A percentile compares a stretch with the other conserved stretches of the same genome.
phyloP scores from a whole-genome alignment of 2,888 invertebrate genomes.

The Athripsodes cinereus region DNA sequence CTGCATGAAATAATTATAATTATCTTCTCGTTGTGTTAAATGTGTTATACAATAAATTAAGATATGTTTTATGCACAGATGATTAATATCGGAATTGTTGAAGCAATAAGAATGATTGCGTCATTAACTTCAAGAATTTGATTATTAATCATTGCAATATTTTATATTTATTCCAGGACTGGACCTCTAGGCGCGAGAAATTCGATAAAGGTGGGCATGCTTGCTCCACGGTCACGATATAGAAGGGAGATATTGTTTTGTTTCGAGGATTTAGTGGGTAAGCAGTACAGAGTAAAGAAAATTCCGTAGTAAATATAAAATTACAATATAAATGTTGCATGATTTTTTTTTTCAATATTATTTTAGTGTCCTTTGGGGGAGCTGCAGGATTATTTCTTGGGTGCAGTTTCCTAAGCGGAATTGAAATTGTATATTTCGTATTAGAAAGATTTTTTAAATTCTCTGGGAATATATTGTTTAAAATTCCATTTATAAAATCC shows the following conservation, averaged over 20 bases:
- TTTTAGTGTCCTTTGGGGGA: slow-evolving; percentile 57
- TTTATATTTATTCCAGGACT: slow-evolving; percentile 17
- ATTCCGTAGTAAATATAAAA: too few species aligned
- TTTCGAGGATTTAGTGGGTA: slow-evolving; percentile 58
- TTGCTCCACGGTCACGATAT: slow-evolving; percentile 51
- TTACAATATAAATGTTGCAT: too few species aligned
- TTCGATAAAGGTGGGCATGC: slow-evolving; percentile 46
- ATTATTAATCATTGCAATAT: background rate
- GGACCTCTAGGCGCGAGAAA: slow-evolving; percentile 39
- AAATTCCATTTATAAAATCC: background rate
- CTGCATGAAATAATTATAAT: too few species aligned
- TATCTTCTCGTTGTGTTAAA: too few species aligned
- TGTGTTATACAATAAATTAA: too few species aligned
- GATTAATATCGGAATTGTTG: too few species aligned
- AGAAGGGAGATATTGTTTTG: slow-evolving; percentile 57
- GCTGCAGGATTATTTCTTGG: slow-evolving; percentile 58
- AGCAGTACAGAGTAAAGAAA: slow-evolving; percentile 21
- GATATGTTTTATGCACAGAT: too few species aligned
- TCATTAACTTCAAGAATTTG: too few species aligned
- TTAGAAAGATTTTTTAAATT: slow-evolving; percentile 30
- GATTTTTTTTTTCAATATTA: slow-evolving; percentile 4
- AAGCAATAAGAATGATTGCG: too few species aligned
- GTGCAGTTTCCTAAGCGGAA: slow-evolving; percentile 56
- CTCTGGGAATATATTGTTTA: background rate
- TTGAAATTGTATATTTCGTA: slow-evolving; percentile 52